Evolutionary conservation across 2,888 invertebrate species (phyloP).

Genomic region (Lasioglossum marginatum): DNA sequence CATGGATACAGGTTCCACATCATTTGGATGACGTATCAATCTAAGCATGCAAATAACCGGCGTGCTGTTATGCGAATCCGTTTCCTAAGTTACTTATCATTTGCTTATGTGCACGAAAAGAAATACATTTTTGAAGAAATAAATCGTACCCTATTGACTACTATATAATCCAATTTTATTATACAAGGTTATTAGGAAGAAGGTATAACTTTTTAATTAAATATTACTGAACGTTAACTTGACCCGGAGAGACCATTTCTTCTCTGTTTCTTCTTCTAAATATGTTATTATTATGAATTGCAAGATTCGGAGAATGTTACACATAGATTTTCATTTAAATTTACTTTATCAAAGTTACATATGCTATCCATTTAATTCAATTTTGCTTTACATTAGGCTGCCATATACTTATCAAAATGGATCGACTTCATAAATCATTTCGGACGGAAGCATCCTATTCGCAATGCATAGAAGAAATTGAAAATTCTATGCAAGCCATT

Average conservation of each 20-base stretch:
- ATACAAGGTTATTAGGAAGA: background rate
- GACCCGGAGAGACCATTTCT: background rate
- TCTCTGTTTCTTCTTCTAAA: background rate
- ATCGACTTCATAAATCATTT: slow-evolving; percentile 17
- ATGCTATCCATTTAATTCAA: background rate
- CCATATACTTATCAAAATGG: slow-evolving; percentile 20
- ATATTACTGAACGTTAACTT: background rate
- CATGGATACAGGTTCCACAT: slow-evolving; percentile 49
- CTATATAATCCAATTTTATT: background rate
- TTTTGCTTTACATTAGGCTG: background rate
- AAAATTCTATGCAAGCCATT: slow-evolving; percentile 24
- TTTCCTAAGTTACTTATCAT: slow-evolving; percentile 10
- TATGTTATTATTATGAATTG: background rate
- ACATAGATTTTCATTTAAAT: background rate
- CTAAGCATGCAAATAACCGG: slow-evolving; percentile 5
- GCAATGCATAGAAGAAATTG: slow-evolving; percentile 35
- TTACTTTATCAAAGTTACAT: background rate
- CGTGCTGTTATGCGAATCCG: background rate
- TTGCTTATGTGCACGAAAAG: background rate
- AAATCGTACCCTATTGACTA: background rate
- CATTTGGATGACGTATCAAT: slow-evolving; percentile 40
- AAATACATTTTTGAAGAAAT: background rate
- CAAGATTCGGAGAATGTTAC: background rate
- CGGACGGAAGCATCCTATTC: slow-evolving; percentile 36
- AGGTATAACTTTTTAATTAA: slow-evolving; percentile 1